Evolutionary conservation across 1,140 invertebrate genomes (phyloP).

Genomic region (Halesus radiatus): DNA sequence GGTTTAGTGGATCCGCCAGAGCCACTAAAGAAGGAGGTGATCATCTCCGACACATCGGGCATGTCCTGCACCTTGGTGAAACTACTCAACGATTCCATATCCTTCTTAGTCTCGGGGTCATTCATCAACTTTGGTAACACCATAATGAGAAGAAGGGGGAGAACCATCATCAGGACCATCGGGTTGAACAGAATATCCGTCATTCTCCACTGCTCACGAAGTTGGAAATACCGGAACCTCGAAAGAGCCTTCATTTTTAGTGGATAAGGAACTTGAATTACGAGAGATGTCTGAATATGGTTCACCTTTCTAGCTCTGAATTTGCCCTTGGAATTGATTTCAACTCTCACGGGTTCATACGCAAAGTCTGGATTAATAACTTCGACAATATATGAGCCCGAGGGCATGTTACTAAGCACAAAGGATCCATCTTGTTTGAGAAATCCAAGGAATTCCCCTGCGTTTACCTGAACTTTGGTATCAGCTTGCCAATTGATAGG

Average conservation of each 20-base stretch:
- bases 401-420: conserved; percentile 88
- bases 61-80: conserved; percentile 84
- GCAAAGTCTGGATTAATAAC: conserved; percentile 91
- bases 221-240: conserved; percentile 92
- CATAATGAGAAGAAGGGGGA: conserved; percentile 92
- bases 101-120: conserved; percentile 94
- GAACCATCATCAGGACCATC: conserved; percentile 98
- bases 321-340: conserved; percentile 97
- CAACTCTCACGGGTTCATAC: conserved; percentile 93
- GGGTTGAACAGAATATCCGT: conserved; percentile 97
- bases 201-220: conserved; percentile 91
- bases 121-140: conserved; percentile 97
- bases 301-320: conserved; percentile 95
- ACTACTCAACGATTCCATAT: conserved; percentile 90
- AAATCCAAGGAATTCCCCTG: conserved; percentile 89
- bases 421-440: conserved; percentile 94
- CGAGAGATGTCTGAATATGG: conserved; percentile 90
- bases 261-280: conserved; percentile 93
- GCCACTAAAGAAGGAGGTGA: conserved; percentile 85
- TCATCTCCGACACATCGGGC: conserved; percentile 92
- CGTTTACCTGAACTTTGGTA: conserved; percentile 88
- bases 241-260: conserved; percentile 87
- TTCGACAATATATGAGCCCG: conserved; percentile 96
- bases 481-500: conserved; percentile 81
- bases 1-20: conserved; percentile 67